Evolutionary conservation across 2,113 vertebrate species (phyloP), one percentile per base, ranked within the genome.

Genomic region (Rhegmatorhina hoffmannsi): DNA sequence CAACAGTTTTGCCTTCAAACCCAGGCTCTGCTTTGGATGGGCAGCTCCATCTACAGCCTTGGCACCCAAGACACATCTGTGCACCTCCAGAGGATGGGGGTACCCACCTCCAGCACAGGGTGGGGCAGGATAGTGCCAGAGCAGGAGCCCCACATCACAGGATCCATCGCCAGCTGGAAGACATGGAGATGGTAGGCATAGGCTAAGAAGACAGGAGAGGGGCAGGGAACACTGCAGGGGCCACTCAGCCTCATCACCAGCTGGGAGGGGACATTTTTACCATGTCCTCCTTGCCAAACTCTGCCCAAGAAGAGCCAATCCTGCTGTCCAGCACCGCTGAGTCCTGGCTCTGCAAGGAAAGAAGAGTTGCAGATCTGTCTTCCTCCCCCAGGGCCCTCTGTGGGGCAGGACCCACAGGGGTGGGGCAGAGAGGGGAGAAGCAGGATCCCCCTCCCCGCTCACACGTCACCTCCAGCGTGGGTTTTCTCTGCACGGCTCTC

Each of bases 321-420:
- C 96, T 98, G 72, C 98, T 98, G 75, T 99, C 98, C 80, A 99
- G 97, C 77, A 99, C 98, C 0, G 98, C 98, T 0, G 98, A 98
- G 97, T 99, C 98, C 69, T 98, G 96, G 92, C 97, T 98, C 98
- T 99, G 92, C 53, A 89, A 83, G 66, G 31, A 92, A 80, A 92
- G 29, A 29, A 11, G 11, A 56, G 26, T 78, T 78, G 90, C 14
- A 67, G 28, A 0, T 28, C 38, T 44, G 36, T 34, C 17, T 84
- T 26, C 23, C 31, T 74, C 8, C 10, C 40, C 6, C 40, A 10
- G 10, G 14, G 16, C 29, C 40, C 56, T 34, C 47, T 1, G 1
- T 46, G 6, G 75, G 58, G 18, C 52, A 79, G 53, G 18, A 29
- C 24, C 47, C 49, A 18, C 13, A 33, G 13, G 19, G 17, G 5